Evolutionary conservation across 2,888 invertebrate genomes (phyloP).

Genomic region (Disparrhopalites patrizii): DNA sequence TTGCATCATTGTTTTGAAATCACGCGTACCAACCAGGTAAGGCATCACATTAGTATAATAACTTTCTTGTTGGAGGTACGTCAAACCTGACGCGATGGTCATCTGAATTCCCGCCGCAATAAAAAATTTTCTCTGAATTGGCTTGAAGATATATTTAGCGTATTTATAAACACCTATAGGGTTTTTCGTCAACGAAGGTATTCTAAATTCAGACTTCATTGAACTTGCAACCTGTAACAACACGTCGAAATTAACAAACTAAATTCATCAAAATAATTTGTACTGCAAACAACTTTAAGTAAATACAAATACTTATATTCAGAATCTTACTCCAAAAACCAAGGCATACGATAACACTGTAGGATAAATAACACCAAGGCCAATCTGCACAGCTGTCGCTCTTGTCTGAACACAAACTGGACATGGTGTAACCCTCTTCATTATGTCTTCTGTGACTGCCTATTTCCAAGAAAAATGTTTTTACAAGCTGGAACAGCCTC

Average conservation of each 20-base stretch:
- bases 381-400: constrained; percentile 58
- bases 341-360: constrained; percentile 60
- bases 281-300: neutral
- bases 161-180: constrained; percentile 61
- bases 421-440: constrained; percentile 60
- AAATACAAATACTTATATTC: neutral
- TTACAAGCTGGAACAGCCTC: too few species aligned
- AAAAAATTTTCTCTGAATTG: constrained; percentile 22
- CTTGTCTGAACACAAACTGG: constrained; percentile 64
- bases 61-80: constrained; percentile 39
- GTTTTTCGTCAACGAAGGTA: constrained; percentile 46
- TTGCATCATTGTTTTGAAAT: too few species aligned
- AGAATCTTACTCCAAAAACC: constrained; percentile 58
- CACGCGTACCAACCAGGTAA: too few species aligned
- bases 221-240: constrained; percentile 5
- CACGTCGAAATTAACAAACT: constrained; percentile 1
- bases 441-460: constrained; percentile 58
- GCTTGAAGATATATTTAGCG: constrained; percentile 20
- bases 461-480: constrained; percentile 49
- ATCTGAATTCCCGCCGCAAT: constrained; percentile 31
- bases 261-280: neutral
- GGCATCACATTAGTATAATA: constrained; percentile 5
- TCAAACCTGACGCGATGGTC: constrained; percentile 37
- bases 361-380: constrained; percentile 60
- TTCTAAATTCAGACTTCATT: constrained; percentile 9